A percentile compares a stretch with the other conserved stretches of the same genome.
Conservation (phyloP, 2,888 invertebrate species). For the Pimpla rufipes region DNA sequence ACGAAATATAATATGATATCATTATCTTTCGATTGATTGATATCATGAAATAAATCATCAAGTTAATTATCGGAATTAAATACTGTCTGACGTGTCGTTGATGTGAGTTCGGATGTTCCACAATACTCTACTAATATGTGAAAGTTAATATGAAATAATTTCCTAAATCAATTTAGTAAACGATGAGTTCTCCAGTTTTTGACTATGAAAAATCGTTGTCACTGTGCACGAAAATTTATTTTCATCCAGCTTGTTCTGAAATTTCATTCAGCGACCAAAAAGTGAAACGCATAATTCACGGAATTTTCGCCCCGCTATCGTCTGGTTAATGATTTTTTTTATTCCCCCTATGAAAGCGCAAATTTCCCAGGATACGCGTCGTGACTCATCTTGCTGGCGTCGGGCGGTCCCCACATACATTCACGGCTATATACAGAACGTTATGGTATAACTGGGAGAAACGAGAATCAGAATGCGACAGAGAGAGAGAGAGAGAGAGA, state of each 20-base stretch:
- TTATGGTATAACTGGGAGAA: slow-evolving; percentile 20
- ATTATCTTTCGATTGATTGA: no score
- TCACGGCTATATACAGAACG: background rate
- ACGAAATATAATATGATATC: no score
- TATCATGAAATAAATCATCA: no score
- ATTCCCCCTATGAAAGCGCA: slow-evolving; percentile 26
- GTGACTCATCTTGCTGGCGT: slow-evolving; percentile 24
- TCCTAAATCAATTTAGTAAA: background rate
- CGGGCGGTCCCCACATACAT: slow-evolving; percentile 12
- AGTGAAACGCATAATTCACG: slow-evolving; percentile 15
- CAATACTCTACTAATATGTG: no score
- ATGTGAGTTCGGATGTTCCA: no score
- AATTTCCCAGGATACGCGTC: slow-evolving; percentile 28
- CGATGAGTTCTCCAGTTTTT: background rate
- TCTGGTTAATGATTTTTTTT: slow-evolving; percentile 40
- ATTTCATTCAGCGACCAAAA: slow-evolving; percentile 9
- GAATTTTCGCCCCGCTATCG: background rate
- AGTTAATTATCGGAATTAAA: no score
- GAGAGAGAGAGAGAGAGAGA: background rate
- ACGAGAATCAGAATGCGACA: slow-evolving; percentile 1
- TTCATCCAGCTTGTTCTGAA: background rate
- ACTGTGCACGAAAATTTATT: background rate
- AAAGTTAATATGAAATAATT: no score
- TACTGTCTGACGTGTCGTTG: no score
- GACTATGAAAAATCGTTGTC: background rate